A percentile compares a stretch with the other conserved stretches of the same genome.
These are phyloP conservation scores for Deladenus siricidicola DNA, from an alignment of 2,888 invertebrate genomes.

Conservation along the genomic window DNA sequence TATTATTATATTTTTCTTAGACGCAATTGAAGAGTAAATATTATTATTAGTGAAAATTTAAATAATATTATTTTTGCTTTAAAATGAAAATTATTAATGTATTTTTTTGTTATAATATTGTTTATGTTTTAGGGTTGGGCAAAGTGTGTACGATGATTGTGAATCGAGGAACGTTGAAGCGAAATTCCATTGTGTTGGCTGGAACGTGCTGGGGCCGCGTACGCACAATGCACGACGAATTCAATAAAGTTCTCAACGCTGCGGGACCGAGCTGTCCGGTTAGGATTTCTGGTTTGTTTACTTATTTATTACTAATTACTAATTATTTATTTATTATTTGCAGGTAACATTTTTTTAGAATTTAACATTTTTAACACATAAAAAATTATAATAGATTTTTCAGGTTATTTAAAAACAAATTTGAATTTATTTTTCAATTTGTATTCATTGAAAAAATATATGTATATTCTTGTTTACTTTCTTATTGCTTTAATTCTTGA, in stretches of 20 bases:
- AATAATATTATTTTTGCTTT: conserved; percentile 4
- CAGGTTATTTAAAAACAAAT: too few species aligned
- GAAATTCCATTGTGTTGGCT: conserved; percentile 71
- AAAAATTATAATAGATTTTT: too few species aligned
- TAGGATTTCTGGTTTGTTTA: conserved; percentile 30
- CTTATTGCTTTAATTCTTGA: too few species aligned
- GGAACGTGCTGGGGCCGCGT: conserved; percentile 65
- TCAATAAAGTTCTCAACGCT: conserved; percentile 30
- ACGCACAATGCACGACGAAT: conserved; percentile 46
- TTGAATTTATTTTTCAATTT: too few species aligned
- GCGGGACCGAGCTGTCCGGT: conserved; percentile 47
- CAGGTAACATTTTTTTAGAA: too few species aligned
- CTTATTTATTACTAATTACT: neutral
- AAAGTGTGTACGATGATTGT: conserved; percentile 76
- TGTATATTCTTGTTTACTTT: too few species aligned
- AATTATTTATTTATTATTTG: too few species aligned
- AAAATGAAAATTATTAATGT: neutral
- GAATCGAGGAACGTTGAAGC: conserved; percentile 73
- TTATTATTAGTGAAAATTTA: neutral
- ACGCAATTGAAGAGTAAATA: neutral
- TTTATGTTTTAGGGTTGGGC: conserved; percentile 58
- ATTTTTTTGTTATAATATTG: too few species aligned
- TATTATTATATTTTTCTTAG: neutral
- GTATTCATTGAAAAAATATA: too few species aligned
- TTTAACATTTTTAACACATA: conserved; percentile 6